Conservation (phyloP, 2,888 invertebrate genomes). For the Thumatha senex region DNA sequence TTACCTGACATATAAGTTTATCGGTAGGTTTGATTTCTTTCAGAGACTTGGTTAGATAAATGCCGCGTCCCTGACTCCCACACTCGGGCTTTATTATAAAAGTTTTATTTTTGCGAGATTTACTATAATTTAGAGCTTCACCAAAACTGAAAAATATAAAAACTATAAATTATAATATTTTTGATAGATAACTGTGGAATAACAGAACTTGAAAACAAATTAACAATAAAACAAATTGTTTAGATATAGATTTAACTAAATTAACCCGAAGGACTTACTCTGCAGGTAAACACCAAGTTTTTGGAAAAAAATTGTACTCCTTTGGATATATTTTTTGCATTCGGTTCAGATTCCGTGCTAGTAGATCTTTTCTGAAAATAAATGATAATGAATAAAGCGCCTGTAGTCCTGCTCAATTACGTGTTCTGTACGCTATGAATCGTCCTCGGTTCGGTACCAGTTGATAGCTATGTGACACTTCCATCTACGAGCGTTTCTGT, state of each 20-base stretch:
- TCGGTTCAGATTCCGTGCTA: slow-evolving; percentile 94
- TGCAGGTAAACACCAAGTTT: slow-evolving; percentile 96
- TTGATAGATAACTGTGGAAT: not conserved
- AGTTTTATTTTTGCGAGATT: slow-evolving; percentile 87
- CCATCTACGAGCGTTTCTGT: too few species aligned
- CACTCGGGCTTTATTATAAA: slow-evolving; percentile 96
- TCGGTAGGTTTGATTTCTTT: slow-evolving; percentile 91
- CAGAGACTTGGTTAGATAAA: slow-evolving; percentile 91
- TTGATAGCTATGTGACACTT: too few species aligned
- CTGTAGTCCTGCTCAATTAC: too few species aligned
- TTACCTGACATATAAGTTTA: slow-evolving; percentile 93
- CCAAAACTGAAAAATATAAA: slow-evolving; percentile 81
- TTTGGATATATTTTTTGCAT: slow-evolving; percentile 95
- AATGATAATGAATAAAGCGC: too few species aligned
- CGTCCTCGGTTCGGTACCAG: too few species aligned
- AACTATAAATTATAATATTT: too few species aligned
- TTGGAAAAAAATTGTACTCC: slow-evolving; percentile 96
- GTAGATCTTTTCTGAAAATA: slow-evolving; percentile 89
- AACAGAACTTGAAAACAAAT: not conserved
- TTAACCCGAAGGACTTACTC: slow-evolving; percentile 85
- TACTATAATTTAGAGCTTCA: slow-evolving; percentile 88
- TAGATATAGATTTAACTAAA: too few species aligned
- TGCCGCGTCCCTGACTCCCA: slow-evolving; percentile 95
- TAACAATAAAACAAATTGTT: not conserved
- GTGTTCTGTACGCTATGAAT: too few species aligned